Base-by-base conservation (phyloP, 2,113 vertebrate species). In the Melanostigma gelatinosum region DNA sequence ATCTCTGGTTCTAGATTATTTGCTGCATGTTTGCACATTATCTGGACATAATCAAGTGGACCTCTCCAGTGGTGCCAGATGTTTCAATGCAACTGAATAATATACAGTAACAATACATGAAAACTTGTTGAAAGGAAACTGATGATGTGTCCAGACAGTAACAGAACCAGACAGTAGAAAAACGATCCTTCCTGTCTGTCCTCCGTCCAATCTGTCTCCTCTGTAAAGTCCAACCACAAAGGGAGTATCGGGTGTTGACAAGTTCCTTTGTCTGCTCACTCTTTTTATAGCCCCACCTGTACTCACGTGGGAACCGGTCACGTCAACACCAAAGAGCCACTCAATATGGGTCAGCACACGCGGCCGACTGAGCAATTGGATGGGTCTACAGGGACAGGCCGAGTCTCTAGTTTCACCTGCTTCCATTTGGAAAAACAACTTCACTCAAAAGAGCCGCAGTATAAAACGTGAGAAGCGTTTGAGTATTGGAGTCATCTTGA, bases 241-340 rank as follows among this genome's bases (percentile, higher is more conserved):
- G 73, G 70, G 79, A 63, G 86, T 89, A 89, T 93, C 90, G n/a
- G 27, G 72, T 91, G 90, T 89, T 82, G 85, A 88, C 76, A 11
- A n/a, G 75, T 52, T 34, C 85, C 60, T 90, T 93, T 91, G 89
- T 92, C 72, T 71, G 68, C 80, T 8, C 22, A 58, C 75, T 75
- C 84, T 84, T 83, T 89, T 87, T 79, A 85, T 85, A 83, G 75
- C 61, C 50, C 34, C 8, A 83, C 78, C 87, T 79, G 65, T 44
- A 34, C 71, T 86, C 87, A 86, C 40, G 44, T 88, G 82, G 77
- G 64, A 63, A 82, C 62, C 32, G 1, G 40, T 42, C 75, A 83
- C 69, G 75, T 85, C 83, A 78, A 74, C 88, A 72, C 67, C 55
- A 40, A 9, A 82, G 80, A 77, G 88, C 80, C 78, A 75, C 85